Percentiles rank a stretch among this genome's conserved stretches.
phyloP scores from a whole-genome alignment of 2,797 vertebrate species.

The Selene dorsalis region DNA sequence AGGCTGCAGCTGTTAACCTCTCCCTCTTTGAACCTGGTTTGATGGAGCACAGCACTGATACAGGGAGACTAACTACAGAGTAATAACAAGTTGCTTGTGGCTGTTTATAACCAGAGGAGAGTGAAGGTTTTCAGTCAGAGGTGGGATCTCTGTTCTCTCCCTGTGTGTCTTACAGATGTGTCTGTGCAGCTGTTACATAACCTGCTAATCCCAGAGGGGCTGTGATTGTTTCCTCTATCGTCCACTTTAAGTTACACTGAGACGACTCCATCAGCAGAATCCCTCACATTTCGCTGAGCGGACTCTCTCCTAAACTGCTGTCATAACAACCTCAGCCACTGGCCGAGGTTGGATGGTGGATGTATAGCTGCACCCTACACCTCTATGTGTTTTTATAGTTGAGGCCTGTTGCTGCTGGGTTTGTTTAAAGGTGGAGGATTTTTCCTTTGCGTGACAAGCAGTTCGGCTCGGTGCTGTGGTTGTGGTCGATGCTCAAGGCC shows the following conservation, averaged over 20 bases:
- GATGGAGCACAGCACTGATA: not conserved
- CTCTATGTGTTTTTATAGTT: constrained; percentile 60
- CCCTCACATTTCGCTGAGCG: constrained; percentile 54
- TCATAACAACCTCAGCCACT: constrained; percentile 50
- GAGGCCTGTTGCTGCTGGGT: constrained; percentile 49
- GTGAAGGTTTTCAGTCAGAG: not conserved
- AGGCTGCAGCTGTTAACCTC: too few species aligned
- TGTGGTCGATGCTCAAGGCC: constrained; percentile 28
- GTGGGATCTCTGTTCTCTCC: not conserved
- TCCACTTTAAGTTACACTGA: constrained; percentile 12
- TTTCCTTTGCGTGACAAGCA: constrained; percentile 19
- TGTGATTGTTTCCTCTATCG: constrained; percentile 29
- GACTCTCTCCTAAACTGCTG: constrained; percentile 51
- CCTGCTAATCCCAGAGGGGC: constrained; percentile 22
- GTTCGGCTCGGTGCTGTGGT: constrained; percentile 8
- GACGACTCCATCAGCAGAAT: constrained; percentile 28
- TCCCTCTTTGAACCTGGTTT: not conserved
- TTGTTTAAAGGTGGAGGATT: constrained; percentile 60
- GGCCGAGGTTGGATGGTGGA: constrained; percentile 33
- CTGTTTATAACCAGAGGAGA: not conserved
- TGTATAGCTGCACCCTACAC: constrained; percentile 15
- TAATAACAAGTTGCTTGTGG: not conserved
- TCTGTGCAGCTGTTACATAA: constrained; percentile 52
- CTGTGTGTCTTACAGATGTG: constrained; percentile 31
- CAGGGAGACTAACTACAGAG: not conserved